Percentiles rank a stretch among this genome's conserved stretches.
phyloP scores from a whole-genome alignment of 2,888 invertebrate species.

The Lissonota sp. region DNA sequence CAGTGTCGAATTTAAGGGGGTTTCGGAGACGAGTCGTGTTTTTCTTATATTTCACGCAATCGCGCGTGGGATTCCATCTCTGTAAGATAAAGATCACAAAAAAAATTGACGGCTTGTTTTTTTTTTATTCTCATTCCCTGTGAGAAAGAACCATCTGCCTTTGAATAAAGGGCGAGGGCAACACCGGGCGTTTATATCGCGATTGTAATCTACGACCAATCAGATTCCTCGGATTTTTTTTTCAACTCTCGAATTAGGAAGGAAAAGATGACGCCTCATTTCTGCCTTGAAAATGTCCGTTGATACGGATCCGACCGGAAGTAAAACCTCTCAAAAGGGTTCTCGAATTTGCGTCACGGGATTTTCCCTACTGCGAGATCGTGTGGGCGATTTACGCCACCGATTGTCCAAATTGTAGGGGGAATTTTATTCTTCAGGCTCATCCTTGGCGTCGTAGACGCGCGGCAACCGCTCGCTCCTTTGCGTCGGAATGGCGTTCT shows the following conservation, averaged over 20 bases:
- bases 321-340: constrained; percentile 13
- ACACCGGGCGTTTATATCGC: constrained; percentile 36
- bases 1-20: not conserved
- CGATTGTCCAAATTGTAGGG: constrained; percentile 12
- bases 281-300: constrained; percentile 46
- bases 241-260: constrained; percentile 9
- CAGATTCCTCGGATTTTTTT: constrained; percentile 20
- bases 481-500: constrained; percentile 76
- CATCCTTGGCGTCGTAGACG: not conserved
- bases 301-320: constrained; percentile 52
- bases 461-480: not conserved
- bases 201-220: constrained; percentile 73
- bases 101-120: constrained; percentile 54
- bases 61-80: constrained; percentile 22
- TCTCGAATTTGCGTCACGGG: constrained; percentile 31
- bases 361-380: too few species aligned
- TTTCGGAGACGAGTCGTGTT: constrained; percentile 17
- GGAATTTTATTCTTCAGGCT: not conserved
- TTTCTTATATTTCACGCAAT: constrained; percentile 24
- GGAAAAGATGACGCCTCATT: constrained; percentile 45
- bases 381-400: too few species aligned
- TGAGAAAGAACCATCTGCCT: constrained; percentile 78
- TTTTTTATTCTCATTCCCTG: constrained; percentile 36
- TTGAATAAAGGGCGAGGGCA: constrained; percentile 9
- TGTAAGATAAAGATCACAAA: constrained; percentile 71